Evolutionary conservation across 2,797 vertebrate genomes (phyloP).

Genomic region (Moxostoma hubbsi): DNA sequence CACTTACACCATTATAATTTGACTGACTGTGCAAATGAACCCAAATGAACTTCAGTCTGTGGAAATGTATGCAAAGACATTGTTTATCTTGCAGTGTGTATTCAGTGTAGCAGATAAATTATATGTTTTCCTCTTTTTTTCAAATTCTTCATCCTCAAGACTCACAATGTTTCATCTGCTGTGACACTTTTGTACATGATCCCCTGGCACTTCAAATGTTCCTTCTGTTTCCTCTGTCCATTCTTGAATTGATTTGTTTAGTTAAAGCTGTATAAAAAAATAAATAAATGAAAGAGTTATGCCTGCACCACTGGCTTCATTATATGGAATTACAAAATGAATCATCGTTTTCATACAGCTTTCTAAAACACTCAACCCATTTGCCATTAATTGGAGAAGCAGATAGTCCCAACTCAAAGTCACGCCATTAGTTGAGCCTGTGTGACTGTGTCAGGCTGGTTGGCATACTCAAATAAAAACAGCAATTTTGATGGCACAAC

Average conservation of each 20-base stretch:
- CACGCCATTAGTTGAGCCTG: too few species aligned
- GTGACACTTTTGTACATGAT: conserved; percentile 19
- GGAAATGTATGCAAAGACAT: conserved; percentile 69
- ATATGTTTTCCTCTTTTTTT: conserved; percentile 12
- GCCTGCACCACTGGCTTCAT: too few species aligned
- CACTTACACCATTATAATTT: conserved; percentile 69
- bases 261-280: too few species aligned
- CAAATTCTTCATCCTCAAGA: neutral
- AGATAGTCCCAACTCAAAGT: too few species aligned
- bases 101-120: conserved; percentile 63
- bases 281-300: too few species aligned
- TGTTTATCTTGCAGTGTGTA: conserved; percentile 69
- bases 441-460: too few species aligned
- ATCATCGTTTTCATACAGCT: too few species aligned
- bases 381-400: too few species aligned
- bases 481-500: too few species aligned
- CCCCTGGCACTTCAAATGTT: neutral
- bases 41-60: conserved; percentile 69
- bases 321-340: too few species aligned
- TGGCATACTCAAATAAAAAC: too few species aligned
- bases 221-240: conserved; percentile 1
- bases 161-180: conserved; percentile 56
- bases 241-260: neutral
- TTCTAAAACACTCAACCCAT: too few species aligned
- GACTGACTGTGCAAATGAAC: conserved; percentile 63